A percentile compares a stretch with the other conserved stretches of the same genome.
phyloP scores from a whole-genome alignment of 2,888 invertebrate genomes.

The Cartodere bifasciata region DNA sequence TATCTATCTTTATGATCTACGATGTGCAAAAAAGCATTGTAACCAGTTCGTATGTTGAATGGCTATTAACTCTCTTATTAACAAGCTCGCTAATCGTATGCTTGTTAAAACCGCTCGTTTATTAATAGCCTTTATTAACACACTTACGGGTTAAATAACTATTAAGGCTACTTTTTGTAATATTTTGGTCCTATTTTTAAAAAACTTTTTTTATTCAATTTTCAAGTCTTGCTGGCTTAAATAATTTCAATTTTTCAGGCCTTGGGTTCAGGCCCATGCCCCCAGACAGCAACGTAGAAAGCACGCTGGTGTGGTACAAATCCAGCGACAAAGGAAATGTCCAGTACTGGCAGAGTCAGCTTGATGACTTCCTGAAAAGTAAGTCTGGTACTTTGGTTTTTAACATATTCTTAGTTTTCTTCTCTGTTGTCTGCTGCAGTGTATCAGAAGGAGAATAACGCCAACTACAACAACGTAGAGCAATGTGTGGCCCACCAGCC shows the following conservation, averaged over 20 bases:
- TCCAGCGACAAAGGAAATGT: conserved; percentile 64
- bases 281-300: conserved; percentile 81
- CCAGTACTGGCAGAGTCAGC: conserved; percentile 65
- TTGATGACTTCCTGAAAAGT: conserved; percentile 68
- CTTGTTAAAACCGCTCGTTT: too few species aligned
- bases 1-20: too few species aligned
- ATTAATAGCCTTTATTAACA: too few species aligned
- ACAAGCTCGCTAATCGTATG: too few species aligned
- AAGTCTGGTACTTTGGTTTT: conserved; percentile 35
- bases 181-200: too few species aligned
- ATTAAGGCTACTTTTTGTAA: too few species aligned
- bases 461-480: conserved; percentile 32
- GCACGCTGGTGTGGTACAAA: conserved; percentile 93
- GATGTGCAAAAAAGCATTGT: too few species aligned
- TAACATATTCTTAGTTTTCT: background rate
- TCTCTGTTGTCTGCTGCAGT: conserved; percentile 13
- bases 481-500: conserved; percentile 47
- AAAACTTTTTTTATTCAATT: too few species aligned
- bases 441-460: conserved; percentile 37
- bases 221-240: too few species aligned
- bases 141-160: too few species aligned
- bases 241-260: conserved; percentile 51
- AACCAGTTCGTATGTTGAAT: too few species aligned
- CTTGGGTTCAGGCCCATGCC: conserved; percentile 96
- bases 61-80: too few species aligned